phyloP scores from a whole-genome alignment of 2,113 vertebrate genomes.

The Varanus komodoensis region DNA sequence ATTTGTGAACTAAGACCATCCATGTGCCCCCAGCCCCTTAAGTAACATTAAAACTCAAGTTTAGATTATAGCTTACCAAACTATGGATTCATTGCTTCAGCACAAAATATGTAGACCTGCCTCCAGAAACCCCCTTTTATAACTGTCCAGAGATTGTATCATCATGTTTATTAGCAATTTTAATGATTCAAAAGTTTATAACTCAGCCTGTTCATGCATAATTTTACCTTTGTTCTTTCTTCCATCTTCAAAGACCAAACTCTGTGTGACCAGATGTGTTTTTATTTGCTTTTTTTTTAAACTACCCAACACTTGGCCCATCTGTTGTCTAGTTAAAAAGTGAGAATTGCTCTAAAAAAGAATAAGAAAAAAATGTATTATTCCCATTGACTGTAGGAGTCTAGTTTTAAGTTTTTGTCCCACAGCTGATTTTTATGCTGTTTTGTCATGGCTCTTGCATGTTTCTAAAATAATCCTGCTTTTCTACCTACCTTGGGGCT shows the following conservation, averaged over 20 bases:
- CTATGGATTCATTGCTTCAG: neutral
- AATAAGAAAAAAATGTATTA: neutral
- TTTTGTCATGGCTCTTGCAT: neutral
- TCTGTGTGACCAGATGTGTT: constrained; percentile 21
- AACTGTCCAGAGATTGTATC: neutral
- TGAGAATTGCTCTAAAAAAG: constrained; percentile 35
- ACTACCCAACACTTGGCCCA: neutral
- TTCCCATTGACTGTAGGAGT: neutral
- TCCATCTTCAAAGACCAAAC: constrained; percentile 7
- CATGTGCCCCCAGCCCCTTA: neutral
- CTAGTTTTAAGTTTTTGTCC: neutral
- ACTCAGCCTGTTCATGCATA: neutral
- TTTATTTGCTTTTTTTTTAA: neutral
- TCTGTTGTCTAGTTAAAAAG: constrained; percentile 9
- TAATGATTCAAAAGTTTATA: constrained; percentile 4
- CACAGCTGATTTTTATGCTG: neutral
- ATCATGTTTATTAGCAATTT: neutral
- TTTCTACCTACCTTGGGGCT: neutral
- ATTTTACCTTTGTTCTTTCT: constrained; percentile 4
- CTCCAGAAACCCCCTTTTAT: neutral
- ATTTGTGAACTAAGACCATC: neutral
- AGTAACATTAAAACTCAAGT: neutral
- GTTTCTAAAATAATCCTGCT: neutral
- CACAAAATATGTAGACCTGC: neutral
- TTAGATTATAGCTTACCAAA: neutral